Base-by-base conservation (phyloP, 2,888 invertebrate species). In the Drosophila neutralis region DNA sequence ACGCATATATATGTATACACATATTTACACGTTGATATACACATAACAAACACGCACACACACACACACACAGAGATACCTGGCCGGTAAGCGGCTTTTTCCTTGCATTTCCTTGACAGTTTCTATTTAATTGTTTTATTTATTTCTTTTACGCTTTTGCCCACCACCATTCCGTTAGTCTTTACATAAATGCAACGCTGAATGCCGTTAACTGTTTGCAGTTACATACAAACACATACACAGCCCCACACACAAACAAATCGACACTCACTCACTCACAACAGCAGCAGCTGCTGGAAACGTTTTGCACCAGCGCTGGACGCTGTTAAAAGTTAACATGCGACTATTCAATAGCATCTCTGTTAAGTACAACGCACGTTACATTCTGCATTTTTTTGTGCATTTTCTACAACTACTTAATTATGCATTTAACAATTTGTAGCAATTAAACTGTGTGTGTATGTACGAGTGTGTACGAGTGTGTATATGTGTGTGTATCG, bases 161-260 rank as follows among this genome's bases (percentile, higher is more conserved):
- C 63, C 61, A 66, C 52, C 70, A 61, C 40, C 66, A 66, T 76
- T 60, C 64, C 76, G 64, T 65, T 74, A 70, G 49, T 35, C 42
- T 48, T 66, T 27, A 27, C 7, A 15, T 33, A 54, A 70, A 60
- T 75, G 80, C 64, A 49, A 74, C 66, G 62, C 63, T 73, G 80
- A 79, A 80, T 79, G 78, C 81, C 59, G 67, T 80, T 76, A 77
- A 70, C 70, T 77, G 56, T 72, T 71, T 84, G 60, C 82, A 82
- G 54, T 83, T 70, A 69, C 40, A 71, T 63, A 36, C 42, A 78
- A 54, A 54, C 49, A 54, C 49, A 54, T 18, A 52, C 58, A 31
- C 18, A 18, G 21, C 45, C 21, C 45, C 4, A 21, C 54, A 59
- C 21, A 36, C 36, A 51, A 15, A 58, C 48, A 15, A 53, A 63